Evolutionary conservation across 2,888 invertebrate species (phyloP).

Genomic region (Nematopogon swammerdamellus): DNA sequence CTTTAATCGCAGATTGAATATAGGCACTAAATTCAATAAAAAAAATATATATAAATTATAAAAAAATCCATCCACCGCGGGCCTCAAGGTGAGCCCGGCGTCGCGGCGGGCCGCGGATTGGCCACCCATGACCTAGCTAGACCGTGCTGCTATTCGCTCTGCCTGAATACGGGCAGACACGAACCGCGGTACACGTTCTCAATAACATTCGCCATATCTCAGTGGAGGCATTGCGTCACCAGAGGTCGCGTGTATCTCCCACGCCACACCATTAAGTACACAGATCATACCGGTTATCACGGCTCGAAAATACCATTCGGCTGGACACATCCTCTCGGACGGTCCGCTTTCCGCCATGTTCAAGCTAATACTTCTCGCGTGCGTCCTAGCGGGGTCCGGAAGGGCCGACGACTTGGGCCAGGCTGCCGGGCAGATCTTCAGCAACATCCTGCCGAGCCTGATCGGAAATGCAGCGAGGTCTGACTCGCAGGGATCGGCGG

Average conservation of each 20-base stretch:
- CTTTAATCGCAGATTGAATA: too few species aligned
- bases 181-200: background rate
- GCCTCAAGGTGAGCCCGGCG: too few species aligned
- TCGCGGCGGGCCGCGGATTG: too few species aligned
- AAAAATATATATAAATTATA: too few species aligned
- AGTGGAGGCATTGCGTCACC: background rate
- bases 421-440: constrained; percentile 46
- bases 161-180: background rate
- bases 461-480: constrained; percentile 35
- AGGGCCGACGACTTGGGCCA: constrained; percentile 37
- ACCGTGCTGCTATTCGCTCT: too few species aligned
- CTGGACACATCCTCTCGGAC: background rate
- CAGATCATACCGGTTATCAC: background rate
- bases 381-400: constrained; percentile 24
- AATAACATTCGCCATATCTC: background rate
- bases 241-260: background rate
- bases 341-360: background rate
- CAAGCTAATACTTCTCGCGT: background rate
- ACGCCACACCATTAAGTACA: background rate
- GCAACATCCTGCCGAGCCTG: constrained; percentile 39
- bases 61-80: too few species aligned
- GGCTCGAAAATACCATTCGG: background rate
- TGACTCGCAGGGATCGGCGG: constrained; percentile 32
- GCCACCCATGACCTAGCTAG: too few species aligned
- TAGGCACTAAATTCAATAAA: too few species aligned